Base-by-base conservation (phyloP, 1,140 invertebrate genomes). In the Diachasmimorpha longicaudata region DNA sequence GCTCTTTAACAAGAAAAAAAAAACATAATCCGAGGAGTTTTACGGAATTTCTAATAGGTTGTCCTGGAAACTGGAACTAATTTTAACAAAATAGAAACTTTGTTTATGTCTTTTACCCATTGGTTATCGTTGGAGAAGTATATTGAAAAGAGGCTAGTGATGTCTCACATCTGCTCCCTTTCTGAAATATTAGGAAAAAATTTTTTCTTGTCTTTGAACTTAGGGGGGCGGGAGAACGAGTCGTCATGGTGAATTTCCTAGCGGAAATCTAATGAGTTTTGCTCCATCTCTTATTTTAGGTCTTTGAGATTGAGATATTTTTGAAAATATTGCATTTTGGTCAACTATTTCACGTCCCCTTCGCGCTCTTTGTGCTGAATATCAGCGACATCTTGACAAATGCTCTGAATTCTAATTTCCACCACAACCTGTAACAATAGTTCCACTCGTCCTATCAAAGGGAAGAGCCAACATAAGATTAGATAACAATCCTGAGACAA, bases 401-500 rank as follows among this genome's bases (percentile, higher is more conserved):
- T 58, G 52, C 6, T 31, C 31, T 2, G 6, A 31, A 31, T n/a
- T 58, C n/a, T 58, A 58, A 58, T 58, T 70, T 70, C 13, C 39
- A 42, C 19, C 10, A 31, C 31, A 42, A 44, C 11, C 31, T 8
- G 13, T 14, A 39, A 42, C 37, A 70, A 70, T 44, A 39, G 19
- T 70, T 70, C 11, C 42, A 23, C 6, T 31, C 6, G 31, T 6
- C 19, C 68, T 39, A 44, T 44, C 25, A 9, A 42, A 39, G 31
- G 31, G 37, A 39, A 70, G 37, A 42, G 37, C 68, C 42, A 44
- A 70, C 11, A 42, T 44, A 21, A 44, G 68, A 70, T 44, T 37
- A 70, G 68, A 70, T 44, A 44, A 70, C n/a, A 44, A 70, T 70
- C 37, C 19, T 44, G 68, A 70, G 42, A 25, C 68, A 42, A 71